A percentile compares a stretch with the other conserved stretches of the same genome.
phyloP scores from a whole-genome alignment of 2,888 invertebrate species.

The Crepidodera aurea region DNA sequence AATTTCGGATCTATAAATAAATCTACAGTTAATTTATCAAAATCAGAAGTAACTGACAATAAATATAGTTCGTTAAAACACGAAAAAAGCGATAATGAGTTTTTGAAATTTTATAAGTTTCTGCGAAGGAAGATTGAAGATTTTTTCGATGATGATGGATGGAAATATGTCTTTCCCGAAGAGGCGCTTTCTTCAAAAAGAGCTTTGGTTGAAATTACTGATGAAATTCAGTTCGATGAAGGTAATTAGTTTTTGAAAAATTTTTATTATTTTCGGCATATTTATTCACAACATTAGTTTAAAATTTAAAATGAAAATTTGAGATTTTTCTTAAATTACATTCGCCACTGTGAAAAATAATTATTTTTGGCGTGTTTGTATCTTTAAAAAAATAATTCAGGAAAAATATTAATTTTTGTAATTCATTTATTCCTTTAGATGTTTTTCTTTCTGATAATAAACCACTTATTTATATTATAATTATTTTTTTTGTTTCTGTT shows the following conservation, averaged over 20 bases:
- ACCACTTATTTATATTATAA: too few relatives aligned
- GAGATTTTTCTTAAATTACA: too few relatives aligned
- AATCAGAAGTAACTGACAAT: background rate
- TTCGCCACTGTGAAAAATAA: too few relatives aligned
- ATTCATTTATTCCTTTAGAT: too few relatives aligned
- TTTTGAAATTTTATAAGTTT: conserved; percentile 53
- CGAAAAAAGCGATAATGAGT: conserved; percentile 13
- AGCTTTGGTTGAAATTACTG: background rate
- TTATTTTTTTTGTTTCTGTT: too few relatives aligned
- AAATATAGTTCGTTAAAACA: background rate
- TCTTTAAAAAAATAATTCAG: too few relatives aligned
- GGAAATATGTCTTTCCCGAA: conserved; percentile 29
- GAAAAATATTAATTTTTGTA: too few relatives aligned
- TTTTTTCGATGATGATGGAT: conserved; percentile 19
- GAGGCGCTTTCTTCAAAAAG: conserved; percentile 16
- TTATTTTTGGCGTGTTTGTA: too few relatives aligned
- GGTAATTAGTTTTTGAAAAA: background rate
- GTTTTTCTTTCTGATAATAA: too few relatives aligned
- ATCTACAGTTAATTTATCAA: background rate
- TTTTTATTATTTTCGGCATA: too few relatives aligned
- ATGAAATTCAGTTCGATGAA: background rate
- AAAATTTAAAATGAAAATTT: too few relatives aligned
- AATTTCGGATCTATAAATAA: background rate
- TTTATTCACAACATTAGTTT: too few relatives aligned
- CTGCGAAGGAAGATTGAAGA: conserved; percentile 48